A percentile compares a stretch with the other conserved stretches of the same genome.
Conservation (phyloP, 1,140 invertebrate species). For the Drosophila watanabei region DNA sequence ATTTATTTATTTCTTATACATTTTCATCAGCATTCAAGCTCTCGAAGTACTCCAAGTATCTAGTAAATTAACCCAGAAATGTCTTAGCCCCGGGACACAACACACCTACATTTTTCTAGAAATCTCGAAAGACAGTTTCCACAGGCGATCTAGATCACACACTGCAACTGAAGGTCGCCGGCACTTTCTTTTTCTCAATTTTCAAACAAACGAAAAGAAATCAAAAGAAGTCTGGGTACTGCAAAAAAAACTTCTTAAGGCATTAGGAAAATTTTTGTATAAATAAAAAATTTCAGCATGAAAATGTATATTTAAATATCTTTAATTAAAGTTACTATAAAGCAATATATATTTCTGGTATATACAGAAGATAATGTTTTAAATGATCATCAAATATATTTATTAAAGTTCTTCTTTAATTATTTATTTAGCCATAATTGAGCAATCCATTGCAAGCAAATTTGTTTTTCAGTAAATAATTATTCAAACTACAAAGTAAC, state of each 20-base stretch:
- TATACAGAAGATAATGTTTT: too few relatives aligned
- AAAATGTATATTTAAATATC: background rate
- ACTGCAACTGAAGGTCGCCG: conserved; percentile 20
- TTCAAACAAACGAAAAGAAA: background rate
- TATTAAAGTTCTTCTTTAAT: too few relatives aligned
- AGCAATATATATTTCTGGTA: too few relatives aligned
- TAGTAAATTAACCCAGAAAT: conserved; percentile 12
- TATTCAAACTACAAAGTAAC: background rate
- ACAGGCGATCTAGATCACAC: conserved; percentile 25
- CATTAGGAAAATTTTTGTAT: background rate
- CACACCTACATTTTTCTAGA: conserved; percentile 35
- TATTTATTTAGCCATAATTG: background rate
- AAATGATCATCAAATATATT: background rate
- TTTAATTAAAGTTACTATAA: too few relatives aligned
- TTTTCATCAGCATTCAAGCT: background rate
- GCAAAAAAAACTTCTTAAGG: background rate
- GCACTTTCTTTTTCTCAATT: conserved; percentile 17
- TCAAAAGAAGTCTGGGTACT: background rate
- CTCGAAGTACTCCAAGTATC: background rate
- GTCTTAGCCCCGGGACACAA: background rate
- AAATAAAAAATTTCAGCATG: background rate
- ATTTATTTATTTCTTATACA: background rate
- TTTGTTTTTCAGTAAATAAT: background rate
- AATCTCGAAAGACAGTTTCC: conserved; percentile 30
- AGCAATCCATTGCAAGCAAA: too few relatives aligned